phyloP scores from a whole-genome alignment of 2,888 invertebrate genomes.

The Tenthredo amoena region DNA sequence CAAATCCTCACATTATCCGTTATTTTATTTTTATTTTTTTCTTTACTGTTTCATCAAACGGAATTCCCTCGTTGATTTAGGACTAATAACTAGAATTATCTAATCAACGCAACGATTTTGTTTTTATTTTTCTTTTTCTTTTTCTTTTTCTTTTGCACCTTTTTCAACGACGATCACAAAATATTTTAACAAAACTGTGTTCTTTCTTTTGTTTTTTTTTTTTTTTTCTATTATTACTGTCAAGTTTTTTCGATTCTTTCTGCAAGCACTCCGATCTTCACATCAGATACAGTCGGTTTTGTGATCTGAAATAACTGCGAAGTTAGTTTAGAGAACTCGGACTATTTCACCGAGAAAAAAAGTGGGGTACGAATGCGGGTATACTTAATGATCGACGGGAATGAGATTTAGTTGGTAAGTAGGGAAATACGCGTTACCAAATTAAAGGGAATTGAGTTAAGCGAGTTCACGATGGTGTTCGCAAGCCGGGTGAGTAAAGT shows the following conservation, averaged over 20 bases:
- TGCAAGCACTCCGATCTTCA: neutral
- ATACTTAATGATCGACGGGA: neutral
- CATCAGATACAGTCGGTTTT: neutral
- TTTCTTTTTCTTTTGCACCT: neutral
- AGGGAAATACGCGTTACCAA: slow-evolving; percentile 20
- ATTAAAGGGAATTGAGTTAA: slow-evolving; percentile 18
- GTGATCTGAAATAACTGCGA: neutral
- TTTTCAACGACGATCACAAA: neutral
- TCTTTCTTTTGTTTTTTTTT: neutral
- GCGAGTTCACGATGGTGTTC: neutral
- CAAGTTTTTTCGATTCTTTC: neutral
- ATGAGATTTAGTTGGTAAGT: neutral
- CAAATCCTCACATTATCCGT: slow-evolving; percentile 35
- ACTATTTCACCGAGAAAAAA: neutral
- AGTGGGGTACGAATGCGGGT: neutral
- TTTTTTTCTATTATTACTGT: no score
- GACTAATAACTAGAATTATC: neutral
- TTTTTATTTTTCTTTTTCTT: neutral
- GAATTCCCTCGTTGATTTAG: neutral
- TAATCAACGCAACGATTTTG: neutral
- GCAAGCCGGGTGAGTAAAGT: neutral
- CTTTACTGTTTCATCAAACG: neutral
- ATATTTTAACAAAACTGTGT: neutral
- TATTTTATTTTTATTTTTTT: no score
- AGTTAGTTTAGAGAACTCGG: neutral